Percentiles rank a stretch among this genome's conserved stretches.
Conservation (phyloP, 2,888 invertebrate species). For the Eilema depressum region DNA sequence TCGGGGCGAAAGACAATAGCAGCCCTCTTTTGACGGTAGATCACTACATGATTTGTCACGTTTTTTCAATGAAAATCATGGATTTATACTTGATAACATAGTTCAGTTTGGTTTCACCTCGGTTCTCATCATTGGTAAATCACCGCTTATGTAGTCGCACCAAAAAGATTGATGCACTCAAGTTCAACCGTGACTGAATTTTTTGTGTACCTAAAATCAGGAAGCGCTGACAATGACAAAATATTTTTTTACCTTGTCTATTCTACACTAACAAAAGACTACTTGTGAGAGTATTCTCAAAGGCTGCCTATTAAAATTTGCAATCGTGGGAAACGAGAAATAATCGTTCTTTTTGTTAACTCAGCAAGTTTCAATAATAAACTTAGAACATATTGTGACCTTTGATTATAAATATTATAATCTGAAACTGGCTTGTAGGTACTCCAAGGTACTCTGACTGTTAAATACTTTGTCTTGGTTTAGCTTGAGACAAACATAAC, state of each 20-base stretch:
- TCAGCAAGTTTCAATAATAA: background rate
- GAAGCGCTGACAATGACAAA: background rate
- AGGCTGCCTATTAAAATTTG: conserved; percentile 15
- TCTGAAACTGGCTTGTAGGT: no score
- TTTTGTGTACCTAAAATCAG: conserved; percentile 6
- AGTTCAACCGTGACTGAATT: background rate
- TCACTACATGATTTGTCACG: no score
- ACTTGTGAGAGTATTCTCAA: conserved; percentile 23
- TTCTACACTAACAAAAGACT: conserved; percentile 14
- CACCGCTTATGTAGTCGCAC: background rate
- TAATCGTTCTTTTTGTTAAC: conserved; percentile 6
- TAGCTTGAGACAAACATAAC: no score
- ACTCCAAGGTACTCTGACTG: background rate
- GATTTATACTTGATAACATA: no score
- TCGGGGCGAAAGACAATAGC: background rate
- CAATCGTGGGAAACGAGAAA: conserved; percentile 13
- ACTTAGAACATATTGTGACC: no score
- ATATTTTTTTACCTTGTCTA: background rate
- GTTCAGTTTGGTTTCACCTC: no score
- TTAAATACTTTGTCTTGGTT: background rate
- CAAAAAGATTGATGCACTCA: background rate
- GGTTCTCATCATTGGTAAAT: background rate
- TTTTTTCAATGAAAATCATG: no score
- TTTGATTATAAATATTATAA: no score
- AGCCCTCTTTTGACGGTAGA: background rate